A percentile compares a stretch with the other conserved stretches of the same genome.
These are phyloP conservation scores for Callopanchax toddi DNA, from an alignment of 2,113 vertebrate species.

Conservation along the genomic window DNA sequence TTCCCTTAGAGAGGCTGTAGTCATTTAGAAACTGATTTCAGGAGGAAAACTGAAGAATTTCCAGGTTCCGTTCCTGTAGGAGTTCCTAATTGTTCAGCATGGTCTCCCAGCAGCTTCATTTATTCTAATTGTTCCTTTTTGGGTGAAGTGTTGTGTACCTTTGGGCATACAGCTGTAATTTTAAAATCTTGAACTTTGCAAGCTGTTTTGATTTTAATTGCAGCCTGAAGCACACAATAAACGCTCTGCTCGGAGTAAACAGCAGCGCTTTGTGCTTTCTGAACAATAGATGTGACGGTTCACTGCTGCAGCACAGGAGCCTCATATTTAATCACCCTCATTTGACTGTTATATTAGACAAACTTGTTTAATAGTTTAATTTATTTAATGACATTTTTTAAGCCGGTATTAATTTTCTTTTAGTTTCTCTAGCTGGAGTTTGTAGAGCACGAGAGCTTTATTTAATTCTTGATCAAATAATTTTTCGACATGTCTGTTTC, in stretches of 20 bases:
- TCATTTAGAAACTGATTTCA: background rate
- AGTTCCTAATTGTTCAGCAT: background rate
- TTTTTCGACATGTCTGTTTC: background rate
- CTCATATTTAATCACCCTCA: constrained; percentile 18
- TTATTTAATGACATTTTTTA: background rate
- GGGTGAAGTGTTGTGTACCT: background rate
- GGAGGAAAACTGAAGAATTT: background rate
- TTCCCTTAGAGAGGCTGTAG: background rate
- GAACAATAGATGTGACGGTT: constrained; percentile 2
- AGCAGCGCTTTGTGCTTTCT: background rate
- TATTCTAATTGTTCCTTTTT: background rate
- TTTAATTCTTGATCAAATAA: constrained; percentile 7
- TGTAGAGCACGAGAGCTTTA: background rate
- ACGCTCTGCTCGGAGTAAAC: background rate
- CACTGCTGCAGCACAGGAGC: constrained; percentile 8
- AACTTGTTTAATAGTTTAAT: background rate
- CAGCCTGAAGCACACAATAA: constrained; percentile 2
- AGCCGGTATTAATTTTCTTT: constrained; percentile 5
- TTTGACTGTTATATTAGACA: background rate
- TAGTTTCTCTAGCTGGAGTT: background rate
- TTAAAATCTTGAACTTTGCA: background rate
- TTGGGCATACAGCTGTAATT: background rate
- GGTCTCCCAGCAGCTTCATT: background rate
- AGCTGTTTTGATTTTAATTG: constrained; percentile 20
- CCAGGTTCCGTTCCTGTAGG: background rate